These are phyloP conservation scores for Melanerpes aurifrons DNA, from an alignment of 2,113 vertebrate genomes.

Conservation along the genomic window DNA sequence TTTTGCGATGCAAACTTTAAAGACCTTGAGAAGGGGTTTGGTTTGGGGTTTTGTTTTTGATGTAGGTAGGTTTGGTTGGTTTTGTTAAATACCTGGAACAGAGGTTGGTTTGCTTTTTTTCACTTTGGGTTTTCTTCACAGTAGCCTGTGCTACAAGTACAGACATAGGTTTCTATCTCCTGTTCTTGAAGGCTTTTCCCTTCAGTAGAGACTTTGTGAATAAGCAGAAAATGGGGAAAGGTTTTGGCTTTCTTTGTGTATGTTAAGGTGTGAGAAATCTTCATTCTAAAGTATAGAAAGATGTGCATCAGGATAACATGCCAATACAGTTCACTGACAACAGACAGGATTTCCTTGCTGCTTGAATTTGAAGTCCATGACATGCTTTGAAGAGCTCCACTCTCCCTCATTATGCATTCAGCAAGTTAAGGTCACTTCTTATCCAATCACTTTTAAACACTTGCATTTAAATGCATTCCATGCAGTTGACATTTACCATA, in stretches of 20 bases:
- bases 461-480: background rate
- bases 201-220: background rate
- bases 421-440: background rate
- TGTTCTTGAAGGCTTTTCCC: background rate
- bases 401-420: background rate
- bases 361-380: background rate
- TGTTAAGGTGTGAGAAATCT: background rate
- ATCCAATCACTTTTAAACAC: background rate
- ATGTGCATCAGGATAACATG: background rate
- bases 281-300: background rate
- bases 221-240: background rate
- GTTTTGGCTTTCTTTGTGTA: background rate
- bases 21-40: background rate
- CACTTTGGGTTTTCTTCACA: background rate
- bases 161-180: background rate
- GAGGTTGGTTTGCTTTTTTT: background rate
- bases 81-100: background rate
- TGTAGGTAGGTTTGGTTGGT: no score
- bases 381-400: background rate
- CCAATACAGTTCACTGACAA: background rate
- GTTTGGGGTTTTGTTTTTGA: background rate
- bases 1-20: background rate
- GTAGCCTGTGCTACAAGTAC: background rate
- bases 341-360: background rate
- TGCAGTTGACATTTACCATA: background rate